Evolutionary conservation across 2,113 vertebrate species (phyloP), one percentile per base, ranked within the genome.

Genomic region (Scytalopus superciliaris): DNA sequence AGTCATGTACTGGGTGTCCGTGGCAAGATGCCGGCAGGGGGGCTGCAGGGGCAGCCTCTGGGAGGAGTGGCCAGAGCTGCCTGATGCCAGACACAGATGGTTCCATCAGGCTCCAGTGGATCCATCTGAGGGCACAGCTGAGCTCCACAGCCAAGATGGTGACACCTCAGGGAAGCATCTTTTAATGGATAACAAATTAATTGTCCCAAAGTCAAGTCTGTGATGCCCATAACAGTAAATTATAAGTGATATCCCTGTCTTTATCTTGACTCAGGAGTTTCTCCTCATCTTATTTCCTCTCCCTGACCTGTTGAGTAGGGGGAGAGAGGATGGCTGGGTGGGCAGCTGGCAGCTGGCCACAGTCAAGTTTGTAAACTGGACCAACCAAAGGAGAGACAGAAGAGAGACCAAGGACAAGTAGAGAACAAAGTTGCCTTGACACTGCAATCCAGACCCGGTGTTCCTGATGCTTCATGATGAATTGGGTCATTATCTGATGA

Each of bases 31-130:
- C 16, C 33, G 40, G 25, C 15, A 23, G 0, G 6, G 4, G 3
- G 6, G 14, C 33, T 50, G 47, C 64, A 49, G 24, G 21, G 52
- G 33, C 3, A 1, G 17, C 8, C 35, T 40, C 47, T 19, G 27
- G 6, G 17, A 44, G 70, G 35, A 56, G n/a, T 14, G 3, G 35
- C 24, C 0, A 0, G n/a, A 14, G 23, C 10, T 67, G 47, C 22
- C 3, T n/a, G 4, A 1, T 52, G 18, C 16, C 7, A 3, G 28
- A 24, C 33, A 40, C 22, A 28, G 39, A 7, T 7, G 9, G n/a
- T 40, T 40, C 21, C 18, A 37, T 35, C 18, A 7, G 3, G 56
- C 40, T 49, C 1, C 19, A 47, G 3, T 3, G 2, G 9, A 31
- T 1, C 9, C 49, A 33, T 11, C 1, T 2, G 47, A 62, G 56